Evolutionary conservation across 2,797 vertebrate species (phyloP), one percentile per base, ranked within the genome.

Genomic region (Euthynnus affinis): DNA sequence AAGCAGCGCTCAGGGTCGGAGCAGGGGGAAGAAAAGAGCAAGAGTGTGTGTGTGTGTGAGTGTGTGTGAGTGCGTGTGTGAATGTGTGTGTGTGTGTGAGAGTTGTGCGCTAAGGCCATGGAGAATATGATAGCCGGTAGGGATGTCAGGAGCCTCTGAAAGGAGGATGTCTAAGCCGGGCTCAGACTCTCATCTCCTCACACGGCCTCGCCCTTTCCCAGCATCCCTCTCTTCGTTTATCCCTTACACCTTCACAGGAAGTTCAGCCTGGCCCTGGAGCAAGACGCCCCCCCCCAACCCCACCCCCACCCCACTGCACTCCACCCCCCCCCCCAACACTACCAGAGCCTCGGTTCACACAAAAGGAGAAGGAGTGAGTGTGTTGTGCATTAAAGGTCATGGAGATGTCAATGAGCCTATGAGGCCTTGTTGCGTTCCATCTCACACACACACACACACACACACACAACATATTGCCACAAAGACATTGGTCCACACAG

Each of bases 241-340:
- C 92, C 90, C 90, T 87, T 92, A 94, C 93, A 95, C 93, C 93
- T 94, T 89, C 75, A 85, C 83, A 92, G 93, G 92, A 95, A 95
- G 92, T 94, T 94, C 92, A 93, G 60, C 70, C 68, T 62, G 74
- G 89, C 86, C 93, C 93, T 76, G 70, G 75, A 92, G 93, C 84
- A 27, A 77, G 65, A 72, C 23, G 23, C 7, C 27, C 55, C 49
- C 49, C 22, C 60, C 13, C 17, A 20, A 13, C 42, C 56, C 64
- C 51, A 4, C 23, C 27, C 5, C 70, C 23, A 32, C n/a, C 29
- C 29, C 22, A 49, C 51, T n/a, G n/a, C n/a, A n/a, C n/a, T n/a
- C n/a, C n/a, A n/a, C n/a, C n/a, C n/a, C n/a, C 17, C 9, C 52
- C 42, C 9, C 71, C 34, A 69, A 80, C 67, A 63, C 85, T 74